phyloP scores from a whole-genome alignment of 2,797 vertebrate species.

The Hypotaenidia philippensis region DNA sequence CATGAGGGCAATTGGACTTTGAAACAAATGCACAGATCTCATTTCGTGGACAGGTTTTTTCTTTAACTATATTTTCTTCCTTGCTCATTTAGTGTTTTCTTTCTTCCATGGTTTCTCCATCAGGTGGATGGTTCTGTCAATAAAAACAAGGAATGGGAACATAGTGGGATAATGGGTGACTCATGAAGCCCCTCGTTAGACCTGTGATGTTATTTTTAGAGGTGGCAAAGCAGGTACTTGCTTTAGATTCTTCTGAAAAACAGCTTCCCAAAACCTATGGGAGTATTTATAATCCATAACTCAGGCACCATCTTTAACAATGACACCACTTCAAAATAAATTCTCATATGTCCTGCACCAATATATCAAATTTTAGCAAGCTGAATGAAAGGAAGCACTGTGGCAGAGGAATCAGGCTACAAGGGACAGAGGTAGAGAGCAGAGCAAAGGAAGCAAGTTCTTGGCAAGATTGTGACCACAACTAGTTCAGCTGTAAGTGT shows the following conservation, averaged over 20 bases:
- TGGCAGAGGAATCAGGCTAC: not conserved
- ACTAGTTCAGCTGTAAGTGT: not conserved
- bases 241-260: not conserved
- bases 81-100: not conserved
- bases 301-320: not conserved
- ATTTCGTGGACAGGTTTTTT: not conserved
- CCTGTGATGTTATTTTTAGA: not conserved
- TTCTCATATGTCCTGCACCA: not conserved
- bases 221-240: not conserved
- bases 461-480: not conserved
- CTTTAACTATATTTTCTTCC: not conserved
- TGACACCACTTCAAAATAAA: not conserved
- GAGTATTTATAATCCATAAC: not conserved
- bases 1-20: not conserved
- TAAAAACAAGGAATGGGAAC: not conserved
- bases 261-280: not conserved
- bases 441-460: not conserved
- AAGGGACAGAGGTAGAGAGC: not conserved
- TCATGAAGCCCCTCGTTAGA: not conserved
- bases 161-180: not conserved
- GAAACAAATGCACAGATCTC: not conserved
- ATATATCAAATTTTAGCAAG: not conserved
- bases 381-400: not conserved
- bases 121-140: not conserved
- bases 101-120: not conserved